phyloP scores from a whole-genome alignment of 2,113 vertebrate species.

The Ammodramus savannarum region DNA sequence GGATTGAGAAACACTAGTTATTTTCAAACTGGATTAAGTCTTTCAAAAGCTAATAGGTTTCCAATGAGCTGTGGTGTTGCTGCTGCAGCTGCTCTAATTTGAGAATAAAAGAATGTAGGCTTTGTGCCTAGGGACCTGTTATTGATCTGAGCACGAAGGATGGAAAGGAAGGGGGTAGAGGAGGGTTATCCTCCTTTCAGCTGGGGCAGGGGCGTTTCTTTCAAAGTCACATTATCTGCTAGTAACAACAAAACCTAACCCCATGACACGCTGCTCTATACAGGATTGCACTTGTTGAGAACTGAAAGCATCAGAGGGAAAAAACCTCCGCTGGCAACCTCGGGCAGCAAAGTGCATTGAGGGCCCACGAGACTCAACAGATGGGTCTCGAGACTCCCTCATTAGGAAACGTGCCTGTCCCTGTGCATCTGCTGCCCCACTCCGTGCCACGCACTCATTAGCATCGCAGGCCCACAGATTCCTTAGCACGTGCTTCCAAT shows the following conservation, averaged over 20 bases:
- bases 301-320: conserved; percentile 56
- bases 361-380: conserved; percentile 67
- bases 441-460: neutral
- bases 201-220: conserved; percentile 60
- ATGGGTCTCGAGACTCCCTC: conserved; percentile 64
- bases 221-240: conserved; percentile 77
- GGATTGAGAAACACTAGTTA: conserved; percentile 62
- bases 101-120: conserved; percentile 83
- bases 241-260: conserved; percentile 72
- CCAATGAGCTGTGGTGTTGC: conserved; percentile 74
- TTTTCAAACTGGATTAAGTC: conserved; percentile 78
- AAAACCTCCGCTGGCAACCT: conserved; percentile 45
- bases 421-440: conserved; percentile 38
- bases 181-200: conserved; percentile 67
- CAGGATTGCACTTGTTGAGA: conserved; percentile 73
- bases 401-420: neutral
- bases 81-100: conserved; percentile 84
- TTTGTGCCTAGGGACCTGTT: conserved; percentile 77
- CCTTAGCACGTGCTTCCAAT: conserved; percentile 68
- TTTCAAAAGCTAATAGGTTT: conserved; percentile 80
- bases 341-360: conserved; percentile 61
- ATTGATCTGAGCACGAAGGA: conserved; percentile 71
- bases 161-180: conserved; percentile 43
- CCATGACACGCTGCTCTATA: conserved; percentile 67
- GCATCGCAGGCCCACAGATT: conserved; percentile 29